phyloP scores from a whole-genome alignment of 2,888 invertebrate genomes.

The Drosophila cognata region DNA sequence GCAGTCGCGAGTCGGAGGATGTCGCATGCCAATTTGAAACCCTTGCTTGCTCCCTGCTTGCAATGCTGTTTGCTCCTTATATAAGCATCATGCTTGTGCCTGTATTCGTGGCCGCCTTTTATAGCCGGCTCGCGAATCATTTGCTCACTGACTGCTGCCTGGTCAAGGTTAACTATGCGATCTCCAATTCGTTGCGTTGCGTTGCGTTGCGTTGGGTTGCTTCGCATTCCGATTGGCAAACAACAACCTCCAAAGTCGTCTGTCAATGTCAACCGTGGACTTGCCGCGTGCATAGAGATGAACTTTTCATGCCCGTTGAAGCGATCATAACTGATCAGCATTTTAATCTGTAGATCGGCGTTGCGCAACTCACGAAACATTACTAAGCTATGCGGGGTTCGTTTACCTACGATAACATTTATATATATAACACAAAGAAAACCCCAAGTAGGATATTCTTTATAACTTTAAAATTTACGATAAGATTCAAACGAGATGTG shows the following conservation, averaged over 20 bases:
- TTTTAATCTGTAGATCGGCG: slow-evolving; percentile 49
- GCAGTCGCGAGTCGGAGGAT: slow-evolving; percentile 19
- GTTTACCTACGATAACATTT: background rate
- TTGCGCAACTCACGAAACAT: slow-evolving; percentile 4
- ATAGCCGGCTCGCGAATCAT: slow-evolving; percentile 45
- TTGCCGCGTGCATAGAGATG: slow-evolving; percentile 40
- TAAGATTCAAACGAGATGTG: background rate
- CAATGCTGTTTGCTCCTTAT: slow-evolving; percentile 51
- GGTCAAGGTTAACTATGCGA: slow-evolving; percentile 68
- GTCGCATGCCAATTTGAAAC: slow-evolving; percentile 27
- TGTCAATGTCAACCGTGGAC: slow-evolving; percentile 59
- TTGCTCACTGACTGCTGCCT: slow-evolving; percentile 47
- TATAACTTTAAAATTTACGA: background rate
- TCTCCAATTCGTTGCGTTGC: slow-evolving; percentile 14
- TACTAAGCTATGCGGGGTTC: background rate
- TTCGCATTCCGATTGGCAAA: slow-evolving; percentile 41
- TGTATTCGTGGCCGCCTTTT: slow-evolving; percentile 49
- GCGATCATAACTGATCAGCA: slow-evolving; percentile 54
- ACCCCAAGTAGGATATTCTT: background rate
- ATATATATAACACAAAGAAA: background rate
- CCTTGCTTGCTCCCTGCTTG: slow-evolving; percentile 34
- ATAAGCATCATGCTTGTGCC: slow-evolving; percentile 29
- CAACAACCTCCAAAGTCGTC: slow-evolving; percentile 60
- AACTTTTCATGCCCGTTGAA: slow-evolving; percentile 28
- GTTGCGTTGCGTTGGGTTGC: slow-evolving; percentile 27